Percentiles rank a stretch among this genome's conserved stretches.
Evolutionary conservation across 2,888 invertebrate genomes (phyloP).

Genomic region (Troilus luridus): DNA sequence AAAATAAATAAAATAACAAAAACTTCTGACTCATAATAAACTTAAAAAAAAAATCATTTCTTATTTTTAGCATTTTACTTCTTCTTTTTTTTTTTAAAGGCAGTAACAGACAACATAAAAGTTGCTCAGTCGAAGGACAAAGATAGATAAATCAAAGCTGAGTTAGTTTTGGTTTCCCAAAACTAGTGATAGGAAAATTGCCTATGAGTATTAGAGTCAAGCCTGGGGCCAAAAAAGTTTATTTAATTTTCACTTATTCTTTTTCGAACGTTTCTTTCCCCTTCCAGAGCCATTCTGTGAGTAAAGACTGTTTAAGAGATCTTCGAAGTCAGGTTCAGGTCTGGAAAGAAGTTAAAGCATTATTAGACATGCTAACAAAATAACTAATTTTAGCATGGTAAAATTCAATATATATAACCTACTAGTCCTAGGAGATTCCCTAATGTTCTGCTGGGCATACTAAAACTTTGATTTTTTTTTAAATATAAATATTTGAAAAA

Average conservation of each 20-base stretch:
- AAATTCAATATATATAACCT: background rate
- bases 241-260: constrained; percentile 58
- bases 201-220: constrained; percentile 50
- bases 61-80: constrained; percentile 17
- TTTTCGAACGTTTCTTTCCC: constrained; percentile 67
- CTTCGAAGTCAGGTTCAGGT: constrained; percentile 82
- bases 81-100: constrained; percentile 28
- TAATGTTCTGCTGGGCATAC: too few relatives aligned
- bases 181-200: constrained; percentile 29
- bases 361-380: background rate
- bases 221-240: constrained; percentile 27
- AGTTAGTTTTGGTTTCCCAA: constrained; percentile 34
- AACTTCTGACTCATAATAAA: constrained; percentile 38
- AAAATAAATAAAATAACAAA: constrained; percentile 22
- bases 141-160: constrained; percentile 48
- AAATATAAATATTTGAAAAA: too few relatives aligned
- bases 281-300: constrained; percentile 74
- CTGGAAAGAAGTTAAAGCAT: constrained; percentile 54
- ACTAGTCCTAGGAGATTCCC: too few relatives aligned
- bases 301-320: constrained; percentile 85
- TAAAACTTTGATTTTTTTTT: too few relatives aligned
- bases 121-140: constrained; percentile 50
- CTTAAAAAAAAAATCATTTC: background rate
- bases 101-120: constrained; percentile 53
- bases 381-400: background rate